These are phyloP conservation scores for Thera obeliscata DNA, from an alignment of 2,888 invertebrate genomes.

Conservation along the genomic window DNA sequence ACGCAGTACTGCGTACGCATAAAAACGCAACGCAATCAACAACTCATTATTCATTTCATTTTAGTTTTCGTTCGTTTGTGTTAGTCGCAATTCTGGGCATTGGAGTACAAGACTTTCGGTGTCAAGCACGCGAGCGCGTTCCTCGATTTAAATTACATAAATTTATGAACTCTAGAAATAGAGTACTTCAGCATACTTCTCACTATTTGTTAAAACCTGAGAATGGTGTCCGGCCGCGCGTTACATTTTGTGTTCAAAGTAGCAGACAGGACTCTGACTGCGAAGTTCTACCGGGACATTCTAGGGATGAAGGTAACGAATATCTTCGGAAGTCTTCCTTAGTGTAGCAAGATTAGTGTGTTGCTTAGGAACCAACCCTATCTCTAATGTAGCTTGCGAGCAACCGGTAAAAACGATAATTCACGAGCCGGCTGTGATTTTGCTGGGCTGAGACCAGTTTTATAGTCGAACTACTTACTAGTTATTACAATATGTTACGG, in stretches of 20 bases:
- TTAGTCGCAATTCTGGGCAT: too few relatives aligned
- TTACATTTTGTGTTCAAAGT: slow-evolving; percentile 99
- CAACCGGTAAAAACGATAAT: slow-evolving; percentile 18
- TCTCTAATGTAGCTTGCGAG: background rate
- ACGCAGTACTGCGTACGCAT: too few relatives aligned
- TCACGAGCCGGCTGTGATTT: slow-evolving; percentile 8
- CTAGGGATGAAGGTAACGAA: slow-evolving; percentile 96
- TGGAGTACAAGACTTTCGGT: too few relatives aligned
- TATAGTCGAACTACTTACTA: background rate
- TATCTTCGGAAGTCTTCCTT: background rate
- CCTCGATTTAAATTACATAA: too few relatives aligned
- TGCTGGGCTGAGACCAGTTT: background rate
- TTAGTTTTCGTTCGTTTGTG: too few relatives aligned
- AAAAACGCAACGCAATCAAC: too few relatives aligned
- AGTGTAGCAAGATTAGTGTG: background rate
- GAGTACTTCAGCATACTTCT: too few relatives aligned
- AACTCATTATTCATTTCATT: too few relatives aligned
- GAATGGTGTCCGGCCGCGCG: slow-evolving; percentile 89
- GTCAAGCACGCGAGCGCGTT: too few relatives aligned
- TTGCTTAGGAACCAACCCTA: too few relatives aligned
- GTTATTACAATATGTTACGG: background rate
- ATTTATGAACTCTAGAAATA: too few relatives aligned
- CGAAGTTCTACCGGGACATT: slow-evolving; percentile 94
- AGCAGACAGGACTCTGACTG: slow-evolving; percentile 93
- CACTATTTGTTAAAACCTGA: slow-evolving; percentile 34